phyloP scores from a whole-genome alignment of 2,888 invertebrate species.

The Mythimna impura region DNA sequence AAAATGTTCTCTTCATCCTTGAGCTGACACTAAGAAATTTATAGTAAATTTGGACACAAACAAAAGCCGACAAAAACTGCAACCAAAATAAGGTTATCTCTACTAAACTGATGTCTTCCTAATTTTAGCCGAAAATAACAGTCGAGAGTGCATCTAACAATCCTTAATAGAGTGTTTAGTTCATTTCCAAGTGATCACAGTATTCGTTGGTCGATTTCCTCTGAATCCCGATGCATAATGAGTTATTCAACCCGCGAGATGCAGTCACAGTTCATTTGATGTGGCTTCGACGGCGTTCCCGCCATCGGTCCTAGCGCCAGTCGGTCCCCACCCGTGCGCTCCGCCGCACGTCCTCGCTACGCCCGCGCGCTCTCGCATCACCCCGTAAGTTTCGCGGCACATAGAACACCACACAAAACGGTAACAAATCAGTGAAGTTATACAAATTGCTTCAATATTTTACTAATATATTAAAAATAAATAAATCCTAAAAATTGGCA shows the following conservation, averaged over 20 bases:
- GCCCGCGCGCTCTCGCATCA: slow-evolving; percentile 69
- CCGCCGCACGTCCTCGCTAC: slow-evolving; percentile 76
- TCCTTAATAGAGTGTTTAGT: slow-evolving; percentile 19
- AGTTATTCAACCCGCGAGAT: slow-evolving; percentile 62
- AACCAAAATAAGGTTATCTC: neutral
- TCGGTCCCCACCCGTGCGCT: slow-evolving; percentile 78
- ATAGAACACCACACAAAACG: slow-evolving; percentile 74
- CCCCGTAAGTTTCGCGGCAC: slow-evolving; percentile 85
- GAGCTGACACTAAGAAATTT: neutral
- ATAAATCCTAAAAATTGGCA: slow-evolving; percentile 54
- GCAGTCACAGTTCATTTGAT: slow-evolving; percentile 59
- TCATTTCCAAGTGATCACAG: slow-evolving; percentile 20
- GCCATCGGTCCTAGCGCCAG: slow-evolving; percentile 56
- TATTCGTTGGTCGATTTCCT: slow-evolving; percentile 54
- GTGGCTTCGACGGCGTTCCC: slow-evolving; percentile 47
- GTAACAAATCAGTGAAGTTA: slow-evolving; percentile 65
- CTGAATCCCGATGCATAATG: slow-evolving; percentile 54
- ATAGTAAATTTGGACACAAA: neutral
- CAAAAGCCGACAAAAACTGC: neutral
- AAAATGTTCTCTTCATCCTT: neutral
- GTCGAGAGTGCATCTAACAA: slow-evolving; percentile 2
- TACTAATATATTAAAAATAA: slow-evolving; percentile 35
- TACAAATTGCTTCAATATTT: slow-evolving; percentile 52
- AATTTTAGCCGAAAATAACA: neutral
- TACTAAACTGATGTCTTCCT: neutral